These are phyloP conservation scores for Glaucopsyche alexis DNA, from an alignment of 2,888 invertebrate species.

Conservation along the genomic window DNA sequence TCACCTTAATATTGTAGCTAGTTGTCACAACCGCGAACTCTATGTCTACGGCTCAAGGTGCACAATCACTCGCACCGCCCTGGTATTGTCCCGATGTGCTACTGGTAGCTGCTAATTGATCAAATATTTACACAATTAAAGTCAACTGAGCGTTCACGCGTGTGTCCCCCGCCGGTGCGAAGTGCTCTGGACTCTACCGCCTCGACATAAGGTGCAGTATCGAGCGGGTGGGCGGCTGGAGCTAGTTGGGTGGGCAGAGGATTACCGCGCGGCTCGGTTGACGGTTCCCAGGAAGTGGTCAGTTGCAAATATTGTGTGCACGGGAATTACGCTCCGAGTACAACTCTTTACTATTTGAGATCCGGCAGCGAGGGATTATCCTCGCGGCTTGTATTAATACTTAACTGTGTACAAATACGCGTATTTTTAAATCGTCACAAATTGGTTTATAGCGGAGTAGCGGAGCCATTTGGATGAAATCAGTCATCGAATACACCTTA, in stretches of 20 bases:
- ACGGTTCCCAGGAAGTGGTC: slow-evolving; percentile 20
- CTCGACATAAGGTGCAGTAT: background rate
- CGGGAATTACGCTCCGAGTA: background rate
- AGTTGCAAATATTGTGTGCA: slow-evolving; percentile 14
- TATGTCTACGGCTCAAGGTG: background rate
- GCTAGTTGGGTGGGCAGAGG: slow-evolving; percentile 25
- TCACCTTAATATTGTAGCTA: background rate
- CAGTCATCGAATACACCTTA: no score
- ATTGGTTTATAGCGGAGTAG: no score
- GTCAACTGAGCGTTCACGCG: slow-evolving; percentile 40
- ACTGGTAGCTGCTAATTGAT: slow-evolving; percentile 21
- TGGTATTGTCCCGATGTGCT: background rate
- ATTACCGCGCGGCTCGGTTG: slow-evolving; percentile 6
- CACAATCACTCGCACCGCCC: background rate
- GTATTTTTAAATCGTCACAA: background rate
- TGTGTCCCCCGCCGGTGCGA: slow-evolving; percentile 40
- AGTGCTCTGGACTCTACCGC: background rate
- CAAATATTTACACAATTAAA: slow-evolving; percentile 51
- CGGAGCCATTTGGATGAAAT: no score
- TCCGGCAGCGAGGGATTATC: slow-evolving; percentile 15
- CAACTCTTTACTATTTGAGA: background rate
- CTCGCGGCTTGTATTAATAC: background rate
- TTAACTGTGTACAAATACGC: background rate
- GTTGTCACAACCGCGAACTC: background rate
- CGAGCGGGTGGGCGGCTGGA: background rate